These are phyloP conservation scores for Lacerta viridis DNA, from an alignment of 2,797 vertebrate genomes.

Conservation along the genomic window DNA sequence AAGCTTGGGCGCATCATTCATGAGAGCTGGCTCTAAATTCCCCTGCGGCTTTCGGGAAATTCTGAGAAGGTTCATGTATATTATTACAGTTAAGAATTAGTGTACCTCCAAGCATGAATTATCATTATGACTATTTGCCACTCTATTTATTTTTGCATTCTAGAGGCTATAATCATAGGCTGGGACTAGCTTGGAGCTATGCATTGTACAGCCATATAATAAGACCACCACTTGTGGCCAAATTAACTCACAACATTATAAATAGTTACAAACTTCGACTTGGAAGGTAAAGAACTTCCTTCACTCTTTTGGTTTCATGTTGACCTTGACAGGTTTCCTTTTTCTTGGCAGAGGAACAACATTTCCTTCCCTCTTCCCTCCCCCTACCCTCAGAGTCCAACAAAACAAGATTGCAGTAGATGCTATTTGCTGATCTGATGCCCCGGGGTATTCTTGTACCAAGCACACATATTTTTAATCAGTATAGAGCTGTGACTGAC, in stretches of 20 bases:
- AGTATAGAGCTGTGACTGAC: conserved; percentile 14
- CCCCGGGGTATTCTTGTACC: conserved; percentile 42
- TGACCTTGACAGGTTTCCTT: conserved; percentile 59
- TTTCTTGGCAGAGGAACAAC: conserved; percentile 48
- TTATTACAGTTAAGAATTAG: neutral
- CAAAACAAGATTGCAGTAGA: conserved; percentile 50
- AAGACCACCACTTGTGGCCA: neutral
- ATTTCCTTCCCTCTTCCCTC: conserved; percentile 23
- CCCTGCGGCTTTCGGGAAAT: neutral
- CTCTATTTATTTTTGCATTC: neutral
- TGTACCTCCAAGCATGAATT: neutral
- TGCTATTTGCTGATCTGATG: conserved; percentile 54
- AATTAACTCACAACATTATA: conserved; percentile 41
- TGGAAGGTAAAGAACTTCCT: neutral
- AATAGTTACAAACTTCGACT: conserved; percentile 27
- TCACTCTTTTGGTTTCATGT: conserved; percentile 31
- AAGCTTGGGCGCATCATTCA: neutral
- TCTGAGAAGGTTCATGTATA: neutral
- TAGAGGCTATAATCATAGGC: accelerated
- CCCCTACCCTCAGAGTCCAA: conserved; percentile 19
- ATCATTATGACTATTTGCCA: neutral
- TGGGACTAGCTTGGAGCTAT: neutral
- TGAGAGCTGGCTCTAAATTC: conserved; percentile 37
- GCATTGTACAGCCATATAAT: neutral
- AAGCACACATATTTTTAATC: conserved; percentile 29